A percentile compares a stretch with the other conserved stretches of the same genome.
These are phyloP conservation scores for Zingel zingel DNA, from an alignment of 2,113 vertebrate species.

Conservation along the genomic window DNA sequence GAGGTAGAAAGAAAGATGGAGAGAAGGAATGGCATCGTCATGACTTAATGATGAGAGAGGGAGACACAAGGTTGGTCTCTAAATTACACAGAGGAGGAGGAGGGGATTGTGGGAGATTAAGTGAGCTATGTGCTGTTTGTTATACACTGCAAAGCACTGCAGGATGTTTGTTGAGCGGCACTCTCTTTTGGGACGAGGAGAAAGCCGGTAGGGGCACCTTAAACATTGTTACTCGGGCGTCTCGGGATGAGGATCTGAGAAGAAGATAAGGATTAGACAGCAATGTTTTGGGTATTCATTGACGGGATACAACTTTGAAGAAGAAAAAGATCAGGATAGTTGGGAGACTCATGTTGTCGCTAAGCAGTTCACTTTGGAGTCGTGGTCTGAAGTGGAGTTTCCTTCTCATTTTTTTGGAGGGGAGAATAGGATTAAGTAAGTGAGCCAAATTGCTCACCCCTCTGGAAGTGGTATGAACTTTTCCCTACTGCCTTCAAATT, in stretches of 20 bases:
- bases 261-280: slow-evolving; percentile 65
- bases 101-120: slow-evolving; percentile 82
- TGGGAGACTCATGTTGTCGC: slow-evolving; percentile 32
- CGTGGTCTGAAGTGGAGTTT: slow-evolving; percentile 4
- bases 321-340: slow-evolving; percentile 32
- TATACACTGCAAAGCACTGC: slow-evolving; percentile 69
- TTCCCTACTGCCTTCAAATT: slow-evolving; percentile 28
- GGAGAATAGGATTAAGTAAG: slow-evolving; percentile 53
- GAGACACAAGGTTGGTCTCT: slow-evolving; percentile 72
- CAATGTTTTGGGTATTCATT: slow-evolving; percentile 45
- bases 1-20: slow-evolving; percentile 23
- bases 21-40: slow-evolving; percentile 54
- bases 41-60: slow-evolving; percentile 75
- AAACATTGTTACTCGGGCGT: slow-evolving; percentile 52
- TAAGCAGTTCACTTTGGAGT: slow-evolving; percentile 57
- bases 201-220: slow-evolving; percentile 57
- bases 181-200: slow-evolving; percentile 69
- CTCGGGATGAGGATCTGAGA: slow-evolving; percentile 53
- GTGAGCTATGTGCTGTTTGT: slow-evolving; percentile 73
- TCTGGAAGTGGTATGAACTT: slow-evolving; percentile 52
- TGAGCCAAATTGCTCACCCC: slow-evolving; percentile 42
- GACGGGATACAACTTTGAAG: slow-evolving; percentile 54
- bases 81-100: slow-evolving; percentile 75
- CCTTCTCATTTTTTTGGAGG: slow-evolving; percentile 21
- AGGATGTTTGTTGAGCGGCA: slow-evolving; percentile 71